These are phyloP conservation scores for Lepilemur ruficaudatus DNA, from an alignment of 2,797 vertebrate genomes.

Conservation along the genomic window DNA sequence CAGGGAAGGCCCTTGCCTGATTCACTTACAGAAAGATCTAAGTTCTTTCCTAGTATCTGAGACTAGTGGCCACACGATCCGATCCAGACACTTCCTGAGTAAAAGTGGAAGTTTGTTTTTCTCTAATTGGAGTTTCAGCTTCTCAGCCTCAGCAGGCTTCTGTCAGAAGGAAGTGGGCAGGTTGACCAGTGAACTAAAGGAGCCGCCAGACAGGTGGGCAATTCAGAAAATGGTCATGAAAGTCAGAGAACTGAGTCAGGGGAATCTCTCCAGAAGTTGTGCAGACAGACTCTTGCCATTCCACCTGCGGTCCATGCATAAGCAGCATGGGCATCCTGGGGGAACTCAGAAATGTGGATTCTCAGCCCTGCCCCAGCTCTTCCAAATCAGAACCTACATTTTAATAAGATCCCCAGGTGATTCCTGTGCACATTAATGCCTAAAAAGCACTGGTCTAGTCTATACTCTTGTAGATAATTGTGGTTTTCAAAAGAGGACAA, in stretches of 20 bases:
- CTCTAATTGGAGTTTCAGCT: not conserved
- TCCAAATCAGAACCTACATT: not conserved
- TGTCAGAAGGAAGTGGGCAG: not conserved
- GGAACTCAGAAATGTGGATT: not conserved
- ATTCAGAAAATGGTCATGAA: not conserved
- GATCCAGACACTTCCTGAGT: not conserved
- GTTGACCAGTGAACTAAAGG: not conserved
- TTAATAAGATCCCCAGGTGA: not conserved
- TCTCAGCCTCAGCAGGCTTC: not conserved
- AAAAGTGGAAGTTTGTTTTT: not conserved
- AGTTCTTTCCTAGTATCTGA: not conserved
- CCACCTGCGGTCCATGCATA: not conserved
- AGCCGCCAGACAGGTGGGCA: not conserved
- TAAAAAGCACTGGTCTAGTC: not conserved
- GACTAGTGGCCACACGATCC: not conserved
- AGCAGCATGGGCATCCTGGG: rapidly evolving
- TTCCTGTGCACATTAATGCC: not conserved
- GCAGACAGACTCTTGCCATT: not conserved
- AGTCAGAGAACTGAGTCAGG: not conserved
- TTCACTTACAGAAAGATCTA: not conserved
- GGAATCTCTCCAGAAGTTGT: not conserved
- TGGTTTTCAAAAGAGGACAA: not conserved
- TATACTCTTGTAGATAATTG: not conserved
- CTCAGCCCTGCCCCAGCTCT: not conserved
- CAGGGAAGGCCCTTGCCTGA: not conserved